Evolutionary conservation across 2,797 vertebrate species (phyloP).

Genomic region (Orientallactaga sibirica): DNA sequence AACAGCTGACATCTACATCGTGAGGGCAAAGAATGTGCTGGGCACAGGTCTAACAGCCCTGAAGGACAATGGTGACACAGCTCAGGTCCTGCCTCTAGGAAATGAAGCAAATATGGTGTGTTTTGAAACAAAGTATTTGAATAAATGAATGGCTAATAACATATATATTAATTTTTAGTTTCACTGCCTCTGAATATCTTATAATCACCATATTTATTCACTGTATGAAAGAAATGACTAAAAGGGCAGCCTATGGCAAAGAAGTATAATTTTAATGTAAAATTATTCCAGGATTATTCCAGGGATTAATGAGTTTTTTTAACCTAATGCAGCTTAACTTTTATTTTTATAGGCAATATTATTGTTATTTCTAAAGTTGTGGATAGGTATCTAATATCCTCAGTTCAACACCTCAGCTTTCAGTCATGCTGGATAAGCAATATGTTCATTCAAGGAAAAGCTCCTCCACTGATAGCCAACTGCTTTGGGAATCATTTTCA

Average conservation of each 20-base stretch:
- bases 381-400: not conserved
- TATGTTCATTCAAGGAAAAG: not conserved
- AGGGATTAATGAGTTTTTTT: slow-evolving; percentile 53
- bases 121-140: not conserved
- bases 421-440: not conserved
- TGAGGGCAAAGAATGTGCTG: not conserved
- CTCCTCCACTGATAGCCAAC: not conserved
- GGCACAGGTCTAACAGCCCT: not conserved
- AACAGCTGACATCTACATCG: not conserved
- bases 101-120: not conserved
- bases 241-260: not conserved
- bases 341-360: slow-evolving; percentile 52
- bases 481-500: not conserved
- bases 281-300: slow-evolving; percentile 44
- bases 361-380: slow-evolving; percentile 47
- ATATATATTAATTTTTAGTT: not conserved
- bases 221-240: slow-evolving; percentile 31
- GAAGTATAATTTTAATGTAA: slow-evolving; percentile 28
- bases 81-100: not conserved
- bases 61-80: not conserved
- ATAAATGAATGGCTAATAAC: not conserved
- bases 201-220: not conserved
- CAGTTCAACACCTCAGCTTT: not conserved
- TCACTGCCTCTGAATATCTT: not conserved
- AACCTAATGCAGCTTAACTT: slow-evolving; percentile 36